Evolutionary conservation across 1,140 invertebrate species (phyloP).

Genomic region (Brachionus angularis): DNA sequence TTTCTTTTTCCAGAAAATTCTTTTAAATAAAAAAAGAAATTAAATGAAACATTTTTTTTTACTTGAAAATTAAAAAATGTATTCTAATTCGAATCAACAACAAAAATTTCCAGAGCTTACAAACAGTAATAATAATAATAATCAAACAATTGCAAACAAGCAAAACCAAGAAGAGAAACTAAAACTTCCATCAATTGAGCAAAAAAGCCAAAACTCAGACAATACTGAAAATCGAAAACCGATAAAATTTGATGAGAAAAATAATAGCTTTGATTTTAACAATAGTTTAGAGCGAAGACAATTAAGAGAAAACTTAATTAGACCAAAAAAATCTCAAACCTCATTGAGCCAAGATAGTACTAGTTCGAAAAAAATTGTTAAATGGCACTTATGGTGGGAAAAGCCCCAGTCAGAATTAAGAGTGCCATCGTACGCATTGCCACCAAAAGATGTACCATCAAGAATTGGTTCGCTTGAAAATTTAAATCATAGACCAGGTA

Average conservation of each 20-base stretch:
- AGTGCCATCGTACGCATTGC: constrained; percentile 16
- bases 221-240: no score
- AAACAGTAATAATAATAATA: background rate
- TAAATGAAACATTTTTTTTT: no score
- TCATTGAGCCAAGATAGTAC: constrained; percentile 21
- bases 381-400: constrained; percentile 42
- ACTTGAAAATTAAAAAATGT: no score
- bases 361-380: constrained; percentile 6
- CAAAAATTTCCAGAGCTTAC: background rate
- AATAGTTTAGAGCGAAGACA: background rate
- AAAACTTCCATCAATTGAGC: constrained; percentile 2
- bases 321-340: background rate
- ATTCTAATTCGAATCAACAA: background rate
- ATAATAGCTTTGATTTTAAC: no score
- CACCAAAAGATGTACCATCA: constrained; percentile 15
- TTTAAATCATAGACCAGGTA: constrained; percentile 35
- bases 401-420: constrained; percentile 13
- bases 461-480: constrained; percentile 39
- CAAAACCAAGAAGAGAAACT: background rate
- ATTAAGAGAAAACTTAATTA: background rate
- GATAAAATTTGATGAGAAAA: no score
- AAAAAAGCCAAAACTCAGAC: background rate
- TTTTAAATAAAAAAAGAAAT: no score
- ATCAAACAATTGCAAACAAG: background rate
- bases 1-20: no score